Conservation (phyloP, 1,140 invertebrate genomes). For the Megathymus violae region DNA sequence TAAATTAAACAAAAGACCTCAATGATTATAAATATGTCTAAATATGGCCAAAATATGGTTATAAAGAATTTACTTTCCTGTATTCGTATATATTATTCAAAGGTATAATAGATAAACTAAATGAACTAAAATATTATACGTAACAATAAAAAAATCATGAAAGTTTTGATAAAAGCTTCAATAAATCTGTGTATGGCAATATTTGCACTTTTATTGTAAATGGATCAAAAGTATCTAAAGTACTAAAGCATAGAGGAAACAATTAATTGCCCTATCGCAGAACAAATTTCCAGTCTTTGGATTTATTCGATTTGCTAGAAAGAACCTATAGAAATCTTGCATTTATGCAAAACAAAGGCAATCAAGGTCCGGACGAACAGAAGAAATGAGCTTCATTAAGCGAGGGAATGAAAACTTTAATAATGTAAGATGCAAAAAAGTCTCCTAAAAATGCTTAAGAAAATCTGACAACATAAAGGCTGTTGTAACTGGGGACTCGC, state of each 20-base stretch:
- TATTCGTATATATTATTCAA: too few species aligned
- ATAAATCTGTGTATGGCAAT: background rate
- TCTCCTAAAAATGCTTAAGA: slow-evolving; percentile 81
- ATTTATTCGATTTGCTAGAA: slow-evolving; percentile 73
- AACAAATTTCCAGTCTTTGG: slow-evolving; percentile 75
- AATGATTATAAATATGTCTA: too few species aligned
- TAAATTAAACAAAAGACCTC: too few species aligned
- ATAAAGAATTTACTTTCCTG: too few species aligned
- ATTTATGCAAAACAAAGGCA: slow-evolving; percentile 84
- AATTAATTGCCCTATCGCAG: slow-evolving; percentile 68
- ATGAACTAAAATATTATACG: too few species aligned
- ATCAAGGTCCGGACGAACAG: slow-evolving; percentile 81
- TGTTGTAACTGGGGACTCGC: slow-evolving; percentile 81
- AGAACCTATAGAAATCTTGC: slow-evolving; percentile 82
- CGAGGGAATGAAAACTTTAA: slow-evolving; percentile 83
- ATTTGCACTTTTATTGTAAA: background rate
- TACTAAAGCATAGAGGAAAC: slow-evolving; percentile 47
- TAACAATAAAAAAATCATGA: too few species aligned
- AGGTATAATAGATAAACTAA: too few species aligned
- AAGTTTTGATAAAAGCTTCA: background rate
- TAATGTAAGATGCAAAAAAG: slow-evolving; percentile 84
- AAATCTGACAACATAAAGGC: slow-evolving; percentile 84
- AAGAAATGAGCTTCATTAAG: slow-evolving; percentile 84
- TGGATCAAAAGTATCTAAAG: slow-evolving; percentile 27
- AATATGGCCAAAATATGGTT: too few species aligned